A percentile compares a stretch with the other conserved stretches of the same genome.
phyloP scores from a whole-genome alignment of 2,113 vertebrate genomes.

The Cardinalis cardinalis region DNA sequence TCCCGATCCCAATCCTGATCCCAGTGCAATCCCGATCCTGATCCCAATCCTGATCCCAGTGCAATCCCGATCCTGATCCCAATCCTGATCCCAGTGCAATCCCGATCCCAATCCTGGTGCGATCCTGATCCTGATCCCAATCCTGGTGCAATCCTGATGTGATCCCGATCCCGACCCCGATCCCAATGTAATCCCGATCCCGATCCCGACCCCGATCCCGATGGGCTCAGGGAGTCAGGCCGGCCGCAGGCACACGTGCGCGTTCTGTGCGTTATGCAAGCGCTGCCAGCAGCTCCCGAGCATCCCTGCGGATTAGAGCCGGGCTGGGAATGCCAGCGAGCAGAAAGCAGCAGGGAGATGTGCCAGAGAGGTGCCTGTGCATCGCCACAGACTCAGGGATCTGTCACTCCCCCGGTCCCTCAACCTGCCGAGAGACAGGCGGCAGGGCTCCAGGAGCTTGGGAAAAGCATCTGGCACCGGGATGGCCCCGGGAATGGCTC shows the following conservation, averaged over 20 bases:
- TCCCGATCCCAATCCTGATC: no score
- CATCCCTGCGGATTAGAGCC: not conserved
- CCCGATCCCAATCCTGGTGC: no score
- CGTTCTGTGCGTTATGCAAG: not conserved
- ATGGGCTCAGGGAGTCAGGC: not conserved
- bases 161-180: no score
- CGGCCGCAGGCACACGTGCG: rapidly evolving
- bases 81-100: no score
- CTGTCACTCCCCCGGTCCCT: not conserved
- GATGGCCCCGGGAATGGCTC: not conserved
- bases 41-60: no score
- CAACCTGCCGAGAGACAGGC: not conserved
- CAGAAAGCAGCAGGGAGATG: not conserved
- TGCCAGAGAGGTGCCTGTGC: not conserved
- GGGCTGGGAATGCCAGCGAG: not conserved
- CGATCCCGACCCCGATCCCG: no score
- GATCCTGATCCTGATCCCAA: no score
- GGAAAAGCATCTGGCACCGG: rapidly evolving
- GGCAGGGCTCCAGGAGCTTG: not conserved
- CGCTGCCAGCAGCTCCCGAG: not conserved
- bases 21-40: no score
- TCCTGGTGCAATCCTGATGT: no score
- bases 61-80: no score
- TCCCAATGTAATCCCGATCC: not conserved
- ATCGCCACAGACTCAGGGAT: not conserved